Conservation (phyloP, 2,888 invertebrate species). For the Tridacna gigas region DNA sequence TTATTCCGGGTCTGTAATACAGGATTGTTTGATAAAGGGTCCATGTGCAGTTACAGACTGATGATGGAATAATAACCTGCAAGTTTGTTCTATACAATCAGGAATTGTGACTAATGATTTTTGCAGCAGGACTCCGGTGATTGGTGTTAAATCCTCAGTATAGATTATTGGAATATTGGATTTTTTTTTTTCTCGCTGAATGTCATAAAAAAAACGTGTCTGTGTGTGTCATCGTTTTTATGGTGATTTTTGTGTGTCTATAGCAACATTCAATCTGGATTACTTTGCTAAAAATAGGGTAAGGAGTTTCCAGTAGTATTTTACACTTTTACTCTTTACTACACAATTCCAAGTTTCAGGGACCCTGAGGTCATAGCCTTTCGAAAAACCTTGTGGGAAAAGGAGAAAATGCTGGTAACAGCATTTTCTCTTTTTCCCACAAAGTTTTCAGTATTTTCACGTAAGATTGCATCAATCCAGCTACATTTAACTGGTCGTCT, state of each 20-base stretch:
- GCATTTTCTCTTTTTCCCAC: not conserved
- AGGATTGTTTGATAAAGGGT: too few relatives aligned
- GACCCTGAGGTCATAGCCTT: too few relatives aligned
- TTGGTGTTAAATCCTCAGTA: conserved; percentile 17
- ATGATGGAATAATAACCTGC: too few relatives aligned
- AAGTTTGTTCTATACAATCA: too few relatives aligned
- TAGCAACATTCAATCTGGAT: conserved; percentile 35
- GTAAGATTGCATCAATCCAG: not conserved
- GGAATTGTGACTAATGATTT: too few relatives aligned
- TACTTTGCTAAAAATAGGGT: conserved; percentile 39
- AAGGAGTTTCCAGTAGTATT: conserved; percentile 13
- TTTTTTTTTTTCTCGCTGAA: conserved; percentile 22
- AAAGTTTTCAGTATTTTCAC: not conserved
- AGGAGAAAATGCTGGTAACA: not conserved
- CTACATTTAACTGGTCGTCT: too few relatives aligned
- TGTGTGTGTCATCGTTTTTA: conserved; percentile 14
- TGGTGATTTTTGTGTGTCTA: conserved; percentile 15
- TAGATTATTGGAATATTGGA: conserved; percentile 27
- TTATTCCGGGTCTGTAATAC: too few relatives aligned
- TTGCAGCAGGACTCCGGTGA: not conserved
- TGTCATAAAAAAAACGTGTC: not conserved
- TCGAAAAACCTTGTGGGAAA: not conserved
- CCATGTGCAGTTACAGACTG: too few relatives aligned
- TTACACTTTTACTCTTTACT: not conserved
- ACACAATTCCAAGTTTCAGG: too few relatives aligned